A percentile compares a stretch with the other conserved stretches of the same genome.
Conservation (phyloP, 2,113 vertebrate genomes). For the Anolis sagrei region DNA sequence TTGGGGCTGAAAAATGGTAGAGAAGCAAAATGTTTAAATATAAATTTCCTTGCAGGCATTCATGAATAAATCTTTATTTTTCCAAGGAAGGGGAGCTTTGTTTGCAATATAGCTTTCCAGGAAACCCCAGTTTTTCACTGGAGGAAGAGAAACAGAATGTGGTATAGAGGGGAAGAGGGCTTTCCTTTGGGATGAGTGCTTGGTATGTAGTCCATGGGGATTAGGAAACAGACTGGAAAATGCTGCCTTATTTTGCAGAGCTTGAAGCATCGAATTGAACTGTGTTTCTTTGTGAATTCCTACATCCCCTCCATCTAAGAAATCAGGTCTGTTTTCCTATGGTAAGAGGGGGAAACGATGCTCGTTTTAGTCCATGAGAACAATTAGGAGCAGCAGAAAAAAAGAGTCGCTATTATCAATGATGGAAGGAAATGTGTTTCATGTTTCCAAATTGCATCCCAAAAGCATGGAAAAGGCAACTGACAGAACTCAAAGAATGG, state of each 20-base stretch:
- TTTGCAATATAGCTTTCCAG: slow-evolving; percentile 53
- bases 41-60: slow-evolving; percentile 61
- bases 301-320: slow-evolving; percentile 30
- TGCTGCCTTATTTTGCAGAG: neutral
- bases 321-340: slow-evolving; percentile 51
- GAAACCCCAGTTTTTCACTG: slow-evolving; percentile 59
- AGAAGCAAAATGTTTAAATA: slow-evolving; percentile 32
- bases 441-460: rapidly evolving
- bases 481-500: slow-evolving; percentile 17
- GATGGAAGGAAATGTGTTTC: neutral
- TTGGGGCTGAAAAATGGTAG: slow-evolving; percentile 43
- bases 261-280: rapidly evolving
- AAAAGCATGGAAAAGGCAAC: slow-evolving; percentile 23
- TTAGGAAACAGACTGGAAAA: slow-evolving; percentile 57
- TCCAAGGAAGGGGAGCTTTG: slow-evolving; percentile 54
- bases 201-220: slow-evolving; percentile 77
- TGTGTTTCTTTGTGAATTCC: rapidly evolving
- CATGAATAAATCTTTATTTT: slow-evolving; percentile 62
- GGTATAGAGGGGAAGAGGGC: slow-evolving; percentile 63
- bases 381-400: neutral
- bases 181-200: slow-evolving; percentile 59
- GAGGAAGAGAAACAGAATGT: slow-evolving; percentile 22
- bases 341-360: slow-evolving; percentile 23
- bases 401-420: neutral
- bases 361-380: slow-evolving; percentile 26